These are phyloP conservation scores for Odocoileus hemionus DNA, from an alignment of 2,113 vertebrate species.

Conservation along the genomic window DNA sequence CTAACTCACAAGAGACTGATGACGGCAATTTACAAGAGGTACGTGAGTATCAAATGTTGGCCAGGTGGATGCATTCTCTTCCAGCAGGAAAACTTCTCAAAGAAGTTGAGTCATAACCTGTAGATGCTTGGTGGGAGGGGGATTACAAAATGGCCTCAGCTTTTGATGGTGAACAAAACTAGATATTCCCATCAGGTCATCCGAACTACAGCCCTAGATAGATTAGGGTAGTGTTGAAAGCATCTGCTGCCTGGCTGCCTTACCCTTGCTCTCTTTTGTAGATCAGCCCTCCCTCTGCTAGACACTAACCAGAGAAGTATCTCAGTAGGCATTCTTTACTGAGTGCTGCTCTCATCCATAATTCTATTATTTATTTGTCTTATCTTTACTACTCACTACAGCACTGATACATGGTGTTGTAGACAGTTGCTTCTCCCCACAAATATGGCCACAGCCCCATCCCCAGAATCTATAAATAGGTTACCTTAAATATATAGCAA, in stretches of 20 bases:
- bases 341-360: background rate
- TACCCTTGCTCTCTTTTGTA: background rate
- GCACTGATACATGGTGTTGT: background rate
- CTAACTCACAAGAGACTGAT: constrained; percentile 20
- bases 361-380: background rate
- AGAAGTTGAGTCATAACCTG: background rate
- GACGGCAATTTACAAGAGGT: background rate
- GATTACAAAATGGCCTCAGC: background rate
- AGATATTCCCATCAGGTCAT: background rate
- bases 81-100: background rate
- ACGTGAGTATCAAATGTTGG: background rate
- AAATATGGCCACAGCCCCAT: background rate
- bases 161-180: background rate
- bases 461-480: background rate
- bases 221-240: background rate
- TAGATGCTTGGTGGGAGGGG: background rate
- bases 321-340: background rate
- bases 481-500: background rate
- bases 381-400: background rate
- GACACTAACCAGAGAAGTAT: background rate
- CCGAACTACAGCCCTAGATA: background rate
- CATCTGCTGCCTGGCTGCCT: background rate
- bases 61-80: background rate
- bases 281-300: background rate
- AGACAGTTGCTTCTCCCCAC: background rate